Base-by-base conservation (phyloP, 2,113 vertebrate species). In the Peucedramus taeniatus region DNA sequence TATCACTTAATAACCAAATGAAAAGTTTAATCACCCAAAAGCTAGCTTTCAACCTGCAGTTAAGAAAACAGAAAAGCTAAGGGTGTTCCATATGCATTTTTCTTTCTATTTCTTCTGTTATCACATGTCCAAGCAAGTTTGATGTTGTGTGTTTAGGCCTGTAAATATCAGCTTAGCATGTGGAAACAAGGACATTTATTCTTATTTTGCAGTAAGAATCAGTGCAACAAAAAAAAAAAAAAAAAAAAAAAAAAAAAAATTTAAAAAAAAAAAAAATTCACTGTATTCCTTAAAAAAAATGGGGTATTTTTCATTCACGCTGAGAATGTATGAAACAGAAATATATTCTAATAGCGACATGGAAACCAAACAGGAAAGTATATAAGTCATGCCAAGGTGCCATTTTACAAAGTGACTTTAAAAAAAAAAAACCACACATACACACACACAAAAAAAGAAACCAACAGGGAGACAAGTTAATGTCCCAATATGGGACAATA, bases 1-100 rank as follows among this genome's bases (percentile, higher is more conserved):
- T 95, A 78, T 91, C 97, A 97, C 96, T 97, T 97, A 97, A 96
- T 96, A 97, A 96, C 96, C 93, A 97, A 97, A 97, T 93, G 96
- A 97, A 97, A 97, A 95, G 89, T 96, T 96, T 95, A 97, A 97
- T 97, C 96, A 95, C 94, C 76, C 78, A 93, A 94, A 97, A 98
- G 93, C 95, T 97, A 94, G 83, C 96, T 96, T 97, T 96, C 94
- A 97, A 97, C 90, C 91, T 94, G 42, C 70, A 86, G 81, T 94
- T 91, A 96, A 83, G 92, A 97, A 96, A 96, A 93, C 90, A 92
- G 80, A 88, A 96, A 92, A 96, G 96, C 96, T 91, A 75, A 91
- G 85, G 78, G 84, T 93, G 74, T 94, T 95, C 57, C 76, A 76
- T 77, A 78, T 83, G 79, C 80, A 69, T 90, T 96, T 95, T 95